Conservation (phyloP, 2,797 vertebrate species). For the Molossus molossus region DNA sequence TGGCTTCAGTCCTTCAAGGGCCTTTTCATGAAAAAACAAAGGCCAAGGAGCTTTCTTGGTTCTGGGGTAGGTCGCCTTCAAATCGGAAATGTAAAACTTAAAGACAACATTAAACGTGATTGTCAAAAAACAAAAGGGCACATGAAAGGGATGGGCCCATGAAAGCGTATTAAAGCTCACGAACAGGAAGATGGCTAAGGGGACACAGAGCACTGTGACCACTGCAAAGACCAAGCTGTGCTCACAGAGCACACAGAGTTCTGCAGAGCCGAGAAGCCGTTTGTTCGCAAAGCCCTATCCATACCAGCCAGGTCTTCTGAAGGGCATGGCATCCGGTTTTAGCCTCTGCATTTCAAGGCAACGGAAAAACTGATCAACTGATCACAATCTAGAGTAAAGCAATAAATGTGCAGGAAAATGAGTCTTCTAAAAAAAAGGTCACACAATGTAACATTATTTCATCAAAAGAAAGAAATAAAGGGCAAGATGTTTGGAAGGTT, state of each 20-base stretch:
- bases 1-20: constrained; percentile 64
- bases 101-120: not conserved
- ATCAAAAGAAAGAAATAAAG: constrained; percentile 45
- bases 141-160: not conserved
- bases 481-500: constrained; percentile 27
- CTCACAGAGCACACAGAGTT: too few relatives aligned
- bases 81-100: not conserved
- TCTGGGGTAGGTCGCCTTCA: not conserved
- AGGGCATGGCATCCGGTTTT: not conserved
- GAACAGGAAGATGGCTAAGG: not conserved
- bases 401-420: not conserved
- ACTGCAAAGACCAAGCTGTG: not conserved
- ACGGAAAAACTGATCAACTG: constrained; percentile 46
- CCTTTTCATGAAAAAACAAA: constrained; percentile 64
- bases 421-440: constrained; percentile 43
- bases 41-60: not conserved
- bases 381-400: constrained; percentile 39
- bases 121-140: constrained; percentile 8
- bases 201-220: too few relatives aligned
- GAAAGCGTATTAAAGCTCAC: not conserved
- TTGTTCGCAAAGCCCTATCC: not conserved
- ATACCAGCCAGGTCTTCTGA: not conserved
- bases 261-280: not conserved
- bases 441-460: not conserved
- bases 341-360: constrained; percentile 23